Percentiles rank a stretch among this genome's conserved stretches.
phyloP scores from a whole-genome alignment of 2,113 vertebrate species.

The Seriola rivoliana region DNA sequence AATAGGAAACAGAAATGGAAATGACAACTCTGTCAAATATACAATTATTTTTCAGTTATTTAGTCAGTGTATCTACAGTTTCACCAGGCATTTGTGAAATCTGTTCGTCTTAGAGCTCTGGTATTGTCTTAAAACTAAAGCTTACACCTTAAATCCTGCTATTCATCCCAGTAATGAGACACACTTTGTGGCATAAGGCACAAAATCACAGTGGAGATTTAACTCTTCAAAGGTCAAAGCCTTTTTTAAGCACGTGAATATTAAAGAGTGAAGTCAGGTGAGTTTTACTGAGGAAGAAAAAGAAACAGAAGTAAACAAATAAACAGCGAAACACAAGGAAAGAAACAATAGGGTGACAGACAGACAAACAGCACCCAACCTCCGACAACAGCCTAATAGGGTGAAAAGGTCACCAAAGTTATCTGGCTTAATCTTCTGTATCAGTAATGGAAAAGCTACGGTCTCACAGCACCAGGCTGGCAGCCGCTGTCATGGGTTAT shows the following conservation, averaged over 20 bases:
- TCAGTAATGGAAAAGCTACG: conserved; percentile 72
- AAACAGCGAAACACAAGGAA: neutral
- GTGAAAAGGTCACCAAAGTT: conserved; percentile 66
- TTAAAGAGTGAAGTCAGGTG: neutral
- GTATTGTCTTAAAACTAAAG: neutral
- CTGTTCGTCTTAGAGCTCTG: neutral
- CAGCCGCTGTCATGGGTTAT: conserved; percentile 69
- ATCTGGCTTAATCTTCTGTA: conserved; percentile 74
- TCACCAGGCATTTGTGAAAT: neutral
- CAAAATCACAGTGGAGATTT: neutral
- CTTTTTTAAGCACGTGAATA: neutral
- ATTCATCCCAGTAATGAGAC: neutral
- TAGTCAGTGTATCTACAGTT: neutral
- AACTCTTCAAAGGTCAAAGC: neutral
- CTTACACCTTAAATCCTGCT: neutral
- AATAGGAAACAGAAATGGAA: neutral
- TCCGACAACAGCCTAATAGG: conserved; percentile 26
- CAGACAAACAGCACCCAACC: neutral
- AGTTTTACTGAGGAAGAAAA: neutral
- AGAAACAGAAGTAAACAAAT: neutral
- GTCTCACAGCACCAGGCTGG: conserved; percentile 41
- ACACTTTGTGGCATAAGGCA: no score
- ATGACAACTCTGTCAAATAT: neutral
- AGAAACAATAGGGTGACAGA: neutral
- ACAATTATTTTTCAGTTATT: neutral